A percentile compares a stretch with the other conserved stretches of the same genome.
These are phyloP conservation scores for Kryptopterus vitreolus DNA, from an alignment of 2,797 vertebrate species.

Conservation along the genomic window DNA sequence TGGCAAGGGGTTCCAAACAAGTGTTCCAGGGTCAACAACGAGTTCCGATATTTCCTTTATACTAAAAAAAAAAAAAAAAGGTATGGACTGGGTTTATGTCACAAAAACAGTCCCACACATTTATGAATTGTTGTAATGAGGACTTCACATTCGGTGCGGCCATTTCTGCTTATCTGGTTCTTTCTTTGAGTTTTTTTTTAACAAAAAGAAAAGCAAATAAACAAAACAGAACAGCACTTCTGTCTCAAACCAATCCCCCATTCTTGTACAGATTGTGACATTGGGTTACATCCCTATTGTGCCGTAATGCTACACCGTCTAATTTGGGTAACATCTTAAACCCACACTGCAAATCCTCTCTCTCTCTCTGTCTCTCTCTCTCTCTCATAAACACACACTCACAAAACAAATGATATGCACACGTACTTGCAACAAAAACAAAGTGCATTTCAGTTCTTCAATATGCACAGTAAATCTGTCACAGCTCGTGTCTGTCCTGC, in stretches of 20 bases:
- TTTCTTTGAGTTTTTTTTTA: not conserved
- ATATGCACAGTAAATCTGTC: conserved; percentile 38
- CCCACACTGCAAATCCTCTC: conserved; percentile 5
- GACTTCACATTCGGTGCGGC: not conserved
- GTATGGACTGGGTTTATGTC: not conserved
- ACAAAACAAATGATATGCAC: not conserved
- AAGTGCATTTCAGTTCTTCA: conserved; percentile 25
- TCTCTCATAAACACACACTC: not conserved
- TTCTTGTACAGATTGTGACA: not conserved
- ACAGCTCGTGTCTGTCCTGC: conserved; percentile 53
- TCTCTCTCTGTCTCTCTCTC: not conserved
- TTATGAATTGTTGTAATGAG: not conserved
- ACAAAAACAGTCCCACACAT: not conserved
- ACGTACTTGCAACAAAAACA: conserved; percentile 32
- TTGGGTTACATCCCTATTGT: not conserved
- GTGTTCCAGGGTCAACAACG: no score
- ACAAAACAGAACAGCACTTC: conserved; percentile 5
- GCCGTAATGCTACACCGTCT: not conserved
- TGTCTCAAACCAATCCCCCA: not conserved
- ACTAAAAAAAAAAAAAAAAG: not conserved
- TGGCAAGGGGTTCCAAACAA: no score
- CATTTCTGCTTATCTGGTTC: not conserved
- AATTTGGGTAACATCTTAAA: not conserved
- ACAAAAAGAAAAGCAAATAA: not conserved
- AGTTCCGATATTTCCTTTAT: no score